Evolutionary conservation across 2,113 vertebrate genomes (phyloP).

Genomic region (Chrysemys picta): DNA sequence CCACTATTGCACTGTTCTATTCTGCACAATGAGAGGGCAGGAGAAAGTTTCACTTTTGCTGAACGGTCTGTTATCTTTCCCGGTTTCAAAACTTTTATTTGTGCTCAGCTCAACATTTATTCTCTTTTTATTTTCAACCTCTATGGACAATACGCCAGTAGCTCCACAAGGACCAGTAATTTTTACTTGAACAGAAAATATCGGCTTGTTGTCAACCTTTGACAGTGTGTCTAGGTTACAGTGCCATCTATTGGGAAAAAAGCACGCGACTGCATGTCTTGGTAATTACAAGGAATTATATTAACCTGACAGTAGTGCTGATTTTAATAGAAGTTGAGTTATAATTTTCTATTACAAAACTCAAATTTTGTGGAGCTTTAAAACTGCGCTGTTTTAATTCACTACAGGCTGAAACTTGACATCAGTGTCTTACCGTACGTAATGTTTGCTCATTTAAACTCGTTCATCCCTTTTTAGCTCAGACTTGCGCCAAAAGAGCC

Average conservation of each 20-base stretch:
- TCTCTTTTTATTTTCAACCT: background rate
- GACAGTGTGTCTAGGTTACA: background rate
- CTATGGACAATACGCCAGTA: fast-evolving
- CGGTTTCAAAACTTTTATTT: fast-evolving
- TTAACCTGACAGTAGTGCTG: no score
- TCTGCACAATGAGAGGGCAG: background rate
- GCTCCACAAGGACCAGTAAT: background rate
- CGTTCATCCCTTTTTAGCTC: background rate
- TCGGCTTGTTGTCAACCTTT: fast-evolving
- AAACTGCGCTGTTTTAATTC: background rate
- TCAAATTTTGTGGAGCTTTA: background rate
- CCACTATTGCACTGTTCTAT: background rate
- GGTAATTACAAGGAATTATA: fast-evolving
- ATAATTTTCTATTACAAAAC: background rate
- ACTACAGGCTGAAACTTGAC: fast-evolving
- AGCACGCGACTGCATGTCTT: fast-evolving
- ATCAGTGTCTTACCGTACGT: fast-evolving
- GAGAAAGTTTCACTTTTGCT: background rate
- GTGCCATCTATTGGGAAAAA: constrained; percentile 42
- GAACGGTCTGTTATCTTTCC: background rate
- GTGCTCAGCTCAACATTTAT: fast-evolving
- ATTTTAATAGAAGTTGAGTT: background rate
- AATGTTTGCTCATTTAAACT: background rate
- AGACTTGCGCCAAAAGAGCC: no score
- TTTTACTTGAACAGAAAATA: fast-evolving